Evolutionary conservation across 2,797 vertebrate species (phyloP).

Genomic region (Pogoniulus pusillus): DNA sequence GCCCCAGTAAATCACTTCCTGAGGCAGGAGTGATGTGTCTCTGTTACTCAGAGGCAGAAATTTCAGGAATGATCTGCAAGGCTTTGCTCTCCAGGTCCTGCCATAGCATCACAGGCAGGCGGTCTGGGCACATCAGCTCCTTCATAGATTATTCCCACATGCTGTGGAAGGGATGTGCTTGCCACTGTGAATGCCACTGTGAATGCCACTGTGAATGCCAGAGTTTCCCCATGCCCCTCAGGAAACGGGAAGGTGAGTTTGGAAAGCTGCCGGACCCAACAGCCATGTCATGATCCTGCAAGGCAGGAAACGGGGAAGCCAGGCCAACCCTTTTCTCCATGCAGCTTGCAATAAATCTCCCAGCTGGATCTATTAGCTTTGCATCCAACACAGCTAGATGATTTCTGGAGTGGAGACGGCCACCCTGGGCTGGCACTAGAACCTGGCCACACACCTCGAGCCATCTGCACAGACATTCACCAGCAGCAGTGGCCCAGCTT

Average conservation of each 20-base stretch:
- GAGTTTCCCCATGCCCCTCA: background rate
- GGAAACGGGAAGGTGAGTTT: background rate
- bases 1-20: background rate
- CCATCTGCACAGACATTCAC: background rate
- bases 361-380: background rate
- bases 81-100: background rate
- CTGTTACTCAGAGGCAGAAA: background rate
- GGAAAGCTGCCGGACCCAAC: background rate
- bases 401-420: background rate
- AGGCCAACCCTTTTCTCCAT: background rate
- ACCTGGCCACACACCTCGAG: background rate
- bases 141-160: accelerated
- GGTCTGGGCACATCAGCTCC: background rate
- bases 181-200: accelerated
- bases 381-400: background rate
- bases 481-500: accelerated
- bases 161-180: background rate
- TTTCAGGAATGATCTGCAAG: background rate
- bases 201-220: accelerated
- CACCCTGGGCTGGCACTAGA: background rate
- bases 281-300: accelerated
- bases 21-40: background rate
- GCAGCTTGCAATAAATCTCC: background rate
- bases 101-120: background rate
- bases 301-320: background rate